These are phyloP conservation scores for Brachyistius frenatus DNA, from an alignment of 2,113 vertebrate species.

Conservation along the genomic window DNA sequence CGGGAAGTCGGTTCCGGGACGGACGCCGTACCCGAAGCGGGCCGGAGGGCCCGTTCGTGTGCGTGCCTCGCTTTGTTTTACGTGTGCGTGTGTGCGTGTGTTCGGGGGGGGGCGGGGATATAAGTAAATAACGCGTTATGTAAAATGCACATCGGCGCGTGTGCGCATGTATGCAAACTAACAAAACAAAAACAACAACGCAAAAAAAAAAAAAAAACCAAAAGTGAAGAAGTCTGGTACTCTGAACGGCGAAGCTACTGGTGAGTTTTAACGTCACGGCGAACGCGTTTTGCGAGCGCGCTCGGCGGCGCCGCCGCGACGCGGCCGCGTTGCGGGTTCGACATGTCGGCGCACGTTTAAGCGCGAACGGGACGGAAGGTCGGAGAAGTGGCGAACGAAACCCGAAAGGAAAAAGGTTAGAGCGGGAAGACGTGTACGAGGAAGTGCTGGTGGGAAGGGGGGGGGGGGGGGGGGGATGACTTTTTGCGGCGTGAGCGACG, in stretches of 20 bases:
- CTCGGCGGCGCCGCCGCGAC: not conserved
- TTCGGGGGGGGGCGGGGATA: not conserved
- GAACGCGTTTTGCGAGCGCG: not conserved
- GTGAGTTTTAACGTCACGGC: slow-evolving; percentile 11
- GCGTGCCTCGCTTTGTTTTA: slow-evolving; percentile 90
- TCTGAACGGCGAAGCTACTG: slow-evolving; percentile 46
- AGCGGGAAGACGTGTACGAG: not conserved
- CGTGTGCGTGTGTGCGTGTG: slow-evolving; percentile 45
- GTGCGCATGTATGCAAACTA: slow-evolving; percentile 74
- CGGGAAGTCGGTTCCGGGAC: too few relatives aligned
- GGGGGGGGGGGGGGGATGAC: not conserved
- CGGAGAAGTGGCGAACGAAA: not conserved
- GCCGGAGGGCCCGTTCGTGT: slow-evolving; percentile 66
- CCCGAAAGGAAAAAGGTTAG: not conserved
- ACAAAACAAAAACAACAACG: slow-evolving; percentile 31
- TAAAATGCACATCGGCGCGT: slow-evolving; percentile 26
- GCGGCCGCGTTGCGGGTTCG: slow-evolving; percentile 94
- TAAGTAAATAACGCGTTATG: slow-evolving; percentile 34
- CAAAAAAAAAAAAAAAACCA: not conserved
- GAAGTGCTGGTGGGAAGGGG: slow-evolving; percentile 3
- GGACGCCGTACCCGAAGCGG: not conserved
- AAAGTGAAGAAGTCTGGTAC: slow-evolving; percentile 76
- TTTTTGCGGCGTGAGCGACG: too few relatives aligned
- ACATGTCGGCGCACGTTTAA: slow-evolving; percentile 91
- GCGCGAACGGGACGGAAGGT: not conserved